Percentiles rank a stretch among this genome's conserved stretches.
Evolutionary conservation across 1,140 invertebrate species (phyloP).

Genomic region (Cyrtorhinus lividipennis): DNA sequence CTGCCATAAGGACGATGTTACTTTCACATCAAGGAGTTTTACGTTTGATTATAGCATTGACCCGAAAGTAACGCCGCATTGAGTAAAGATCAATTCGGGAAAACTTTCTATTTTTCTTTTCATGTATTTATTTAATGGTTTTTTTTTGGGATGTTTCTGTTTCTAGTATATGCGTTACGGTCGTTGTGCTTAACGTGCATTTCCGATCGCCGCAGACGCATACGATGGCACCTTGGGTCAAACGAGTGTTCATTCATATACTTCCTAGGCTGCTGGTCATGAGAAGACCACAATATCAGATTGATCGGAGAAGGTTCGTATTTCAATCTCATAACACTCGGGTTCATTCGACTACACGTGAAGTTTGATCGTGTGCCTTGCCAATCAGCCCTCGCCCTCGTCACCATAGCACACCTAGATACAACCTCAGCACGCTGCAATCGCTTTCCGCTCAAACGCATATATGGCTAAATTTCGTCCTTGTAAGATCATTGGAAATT

Average conservation of each 20-base stretch:
- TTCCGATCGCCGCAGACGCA: conserved; percentile 92
- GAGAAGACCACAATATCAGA: conserved; percentile 65
- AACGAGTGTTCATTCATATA: conserved; percentile 80
- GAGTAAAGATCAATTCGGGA: no score
- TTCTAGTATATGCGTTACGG: conserved; percentile 88
- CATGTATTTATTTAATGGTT: not conserved
- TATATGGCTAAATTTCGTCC: no score
- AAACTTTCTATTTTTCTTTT: not conserved
- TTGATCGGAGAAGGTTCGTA: conserved; percentile 49
- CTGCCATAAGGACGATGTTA: no score
- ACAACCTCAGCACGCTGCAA: no score
- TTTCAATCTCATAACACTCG: not conserved
- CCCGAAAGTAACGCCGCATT: no score
- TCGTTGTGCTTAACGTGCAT: conserved; percentile 92
- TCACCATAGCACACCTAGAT: no score
- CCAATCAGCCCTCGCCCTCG: no score
- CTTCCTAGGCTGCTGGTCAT: conserved; percentile 71
- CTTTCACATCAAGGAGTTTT: no score
- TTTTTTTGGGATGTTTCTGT: no score
- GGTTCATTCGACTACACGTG: not conserved
- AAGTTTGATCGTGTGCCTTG: not conserved
- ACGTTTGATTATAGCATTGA: no score
- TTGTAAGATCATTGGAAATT: no score
- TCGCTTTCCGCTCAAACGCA: no score
- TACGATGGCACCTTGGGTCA: conserved; percentile 86